Evolutionary conservation across 2,888 invertebrate genomes (phyloP), one percentile per base, ranked within the genome.

Genomic region (Euzophera pinguis): DNA sequence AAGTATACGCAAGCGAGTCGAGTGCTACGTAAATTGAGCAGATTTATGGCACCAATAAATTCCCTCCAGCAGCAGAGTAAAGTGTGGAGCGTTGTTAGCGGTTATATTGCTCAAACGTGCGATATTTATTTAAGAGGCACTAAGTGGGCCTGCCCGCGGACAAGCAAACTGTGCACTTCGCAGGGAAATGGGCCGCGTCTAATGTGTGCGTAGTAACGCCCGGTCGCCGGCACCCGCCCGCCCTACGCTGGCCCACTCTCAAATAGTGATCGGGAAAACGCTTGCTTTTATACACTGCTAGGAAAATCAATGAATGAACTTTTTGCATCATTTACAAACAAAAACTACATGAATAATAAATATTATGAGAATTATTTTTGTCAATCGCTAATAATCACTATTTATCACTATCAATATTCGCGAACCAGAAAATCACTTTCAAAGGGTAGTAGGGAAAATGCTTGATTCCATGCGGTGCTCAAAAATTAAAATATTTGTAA

Each of bases 1-100:
- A 45, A 43, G 50, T 27, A 38, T 42, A 55, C 54, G 51, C 51
- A 14, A 48, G 51, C 47, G 16, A 34, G 29, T 45, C 32, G 45
- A 45, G 29, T 45, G 17, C 13, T 29, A 51, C 74, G 77, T 84
- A 83, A 84, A 81, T 79, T 70, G 63, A 67, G 57, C 65, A 70
- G 78, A 81, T 83, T 83, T 82, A 82, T 79, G 75, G 65, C 70
- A 65, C 65, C 64, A 64, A 85, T 87, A 85, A 83, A 84, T 81
- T 72, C 73, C 67, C 56, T 62, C 56, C 68, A 61, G 61, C 60
- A 67, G 64, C 63, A 63, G 65, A 72, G 79, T 76, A 82, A 78
- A 89, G 89, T 87, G 88, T 88, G 78, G 84, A 87, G 81, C 78
- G 81, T 78, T 86, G 87, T 88, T 81, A 76, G 78, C 65, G 71